Base-by-base conservation (phyloP, 2,888 invertebrate species). In the Muscina levida region DNA sequence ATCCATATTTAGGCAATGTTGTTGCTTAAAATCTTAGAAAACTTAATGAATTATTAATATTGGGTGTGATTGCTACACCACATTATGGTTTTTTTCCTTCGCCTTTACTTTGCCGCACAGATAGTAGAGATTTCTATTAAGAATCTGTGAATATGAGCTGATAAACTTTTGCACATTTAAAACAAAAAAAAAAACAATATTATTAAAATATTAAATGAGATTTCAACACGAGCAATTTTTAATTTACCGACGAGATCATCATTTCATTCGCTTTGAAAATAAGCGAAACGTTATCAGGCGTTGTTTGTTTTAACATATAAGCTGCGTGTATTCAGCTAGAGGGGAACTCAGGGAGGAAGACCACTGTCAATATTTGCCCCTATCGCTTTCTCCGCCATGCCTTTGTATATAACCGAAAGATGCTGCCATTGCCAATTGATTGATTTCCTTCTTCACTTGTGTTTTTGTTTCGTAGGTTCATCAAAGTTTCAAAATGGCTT, bases 401-500 rank as follows among this genome's bases (percentile, higher is more conserved):
- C 22, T 10, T 6, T 48, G 10, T 44, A 44, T 44, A 2, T 48
- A 10, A 6, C 37, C 10, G 37, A 37, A 37, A 6, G n/a, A n/a
- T 46, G 10, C 19, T 22, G 10, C 19, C 13, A 13, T 22, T 10
- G 3, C 2, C 19, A 44, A 42, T 13, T 65, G 3, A 5, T 31
- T 51, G 46, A n/a, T n/a, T n/a, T n/a, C n/a, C n/a, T n/a, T n/a
- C n/a, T n/a, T n/a, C n/a, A n/a, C n/a, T n/a, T n/a, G n/a, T n/a
- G n/a, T 42, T 62, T 68, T 2, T 24, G 37, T n/a, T 26, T 1
- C 44, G 65, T 0, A 89, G 89, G 89, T 89, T 70, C 87, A 89
- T 77, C 87, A 88, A 72, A 87, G 84, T 70, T 83, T 86, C 37
- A 86, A 88, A 82, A 89, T 89, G 89, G 84, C 89, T 15, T 74